Evolutionary conservation across 2,888 invertebrate species (phyloP), one percentile per base, ranked within the genome.

Genomic region (Hyposoter didymator): DNA sequence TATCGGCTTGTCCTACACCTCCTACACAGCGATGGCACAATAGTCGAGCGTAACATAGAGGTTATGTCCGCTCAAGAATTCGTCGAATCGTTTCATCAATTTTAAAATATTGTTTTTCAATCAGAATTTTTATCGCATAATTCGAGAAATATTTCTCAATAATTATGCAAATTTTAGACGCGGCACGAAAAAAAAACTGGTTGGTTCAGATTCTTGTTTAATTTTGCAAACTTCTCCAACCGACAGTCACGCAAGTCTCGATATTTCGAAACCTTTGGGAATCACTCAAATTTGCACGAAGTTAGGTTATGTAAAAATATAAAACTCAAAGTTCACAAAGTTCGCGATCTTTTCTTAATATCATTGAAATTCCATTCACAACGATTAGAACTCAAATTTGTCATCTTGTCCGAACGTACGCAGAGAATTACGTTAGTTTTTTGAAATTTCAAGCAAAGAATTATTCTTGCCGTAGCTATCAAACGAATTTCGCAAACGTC

Each of bases 21-120:
- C 59, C 52, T 49, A 35, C 52, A 32, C 19, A 14, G 47, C 1
- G 52, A 39, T 73, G 14, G 39, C n/a, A 39, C 59, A 64, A 81
- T 55, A 55, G 35, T n/a, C 32, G 17, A 82, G 32, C 39, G 22
- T 28, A 5, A 14, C 39, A 55, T 32, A n/a, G 19, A 82, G 84
- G 78, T 84, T 82, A 84, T 64, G 82, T 39, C 28, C 70, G 43
- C 55, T 67, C 43, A 12, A 39, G 22, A 32, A 83, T 66, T 64
- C 22, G 39, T 47, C 17, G 35, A 66, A 59, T 59, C 28, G 59
- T 28, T 81, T 43, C 8, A 22, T 67, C 66, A 22, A 22, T 22
- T 32, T 12, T 49, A 12, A 12, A 35, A 52, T n/a, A 39, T 64
- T 28, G 49, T 17, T 35, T 8, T 55, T 55, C n/a, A 32, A 55